Base-by-base conservation (phyloP, 2,888 invertebrate species). In the Drosophila kanekoi region DNA sequence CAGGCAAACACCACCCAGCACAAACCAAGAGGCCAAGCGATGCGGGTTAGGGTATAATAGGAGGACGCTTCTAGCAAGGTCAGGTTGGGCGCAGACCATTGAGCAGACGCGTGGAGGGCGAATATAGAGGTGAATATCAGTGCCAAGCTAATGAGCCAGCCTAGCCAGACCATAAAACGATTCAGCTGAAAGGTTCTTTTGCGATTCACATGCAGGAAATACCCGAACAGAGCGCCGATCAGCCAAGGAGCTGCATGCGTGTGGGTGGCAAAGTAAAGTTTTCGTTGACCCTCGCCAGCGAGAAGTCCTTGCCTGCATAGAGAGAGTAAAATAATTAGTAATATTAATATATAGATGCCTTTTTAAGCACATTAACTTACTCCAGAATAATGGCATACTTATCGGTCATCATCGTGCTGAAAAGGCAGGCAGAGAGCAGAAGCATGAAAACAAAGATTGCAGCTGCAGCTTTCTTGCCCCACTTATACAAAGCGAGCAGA, bases 401-500 rank as follows among this genome's bases (percentile, higher is more conserved):
- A 9, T 88, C 73, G 1, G 79, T 43, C 56, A 90, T 63, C 54
- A 90, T 87, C 9, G 79, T 75, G 35, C 72, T 77, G 33, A 91
- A 89, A 0, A 88, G 73, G 10, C 86, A 90, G 0, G 84, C 81
- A 3, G 85, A 83, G 4, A 91, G 72, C 13, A 89, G 56, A 2
- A 88, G 37, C 51, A 87, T 79, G 0, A 91, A 35, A 3, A 79
- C 16, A 3, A 82, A 18, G 4, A 90, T 74, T 0, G 54, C 83
- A 1, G 72, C 72, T 0, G 85, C 61, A 1, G 79, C 87, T 18
- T 78, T 86, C n/a, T 68, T 82, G 9, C 81, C 75, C 91, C 91
- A 91, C 48, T 86, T 90, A 64, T 91, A 92, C 5, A 94, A 77
- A 0, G 93, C 91, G 32, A 93, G 91, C 38, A 94, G 80, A 8